Conservation (phyloP, 1,140 invertebrate species). For the Heterodera carotae region DNA sequence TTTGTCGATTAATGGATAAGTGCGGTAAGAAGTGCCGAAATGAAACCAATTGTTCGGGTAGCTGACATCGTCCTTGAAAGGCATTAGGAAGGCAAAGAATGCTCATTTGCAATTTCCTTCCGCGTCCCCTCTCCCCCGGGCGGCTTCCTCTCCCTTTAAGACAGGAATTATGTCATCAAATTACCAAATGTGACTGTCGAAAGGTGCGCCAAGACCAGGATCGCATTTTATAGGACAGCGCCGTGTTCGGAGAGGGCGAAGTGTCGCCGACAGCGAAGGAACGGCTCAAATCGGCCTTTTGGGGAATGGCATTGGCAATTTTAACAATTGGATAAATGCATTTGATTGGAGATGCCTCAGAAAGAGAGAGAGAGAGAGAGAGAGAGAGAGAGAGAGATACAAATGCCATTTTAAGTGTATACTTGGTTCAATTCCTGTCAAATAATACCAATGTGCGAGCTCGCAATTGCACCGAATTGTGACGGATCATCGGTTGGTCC, state of each 20-base stretch:
- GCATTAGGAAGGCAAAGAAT: too few species aligned
- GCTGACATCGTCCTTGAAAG: slow-evolving; percentile 11
- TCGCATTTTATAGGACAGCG: not conserved
- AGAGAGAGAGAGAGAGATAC: too few species aligned
- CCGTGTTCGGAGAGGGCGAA: slow-evolving; percentile 13
- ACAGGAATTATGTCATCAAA: too few species aligned
- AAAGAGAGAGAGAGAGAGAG: too few species aligned
- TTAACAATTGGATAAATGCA: not conserved
- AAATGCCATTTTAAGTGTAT: not conserved
- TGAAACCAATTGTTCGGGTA: slow-evolving; percentile 22
- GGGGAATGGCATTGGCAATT: not conserved
- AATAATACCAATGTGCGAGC: slow-evolving; percentile 20
- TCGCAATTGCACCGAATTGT: slow-evolving; percentile 19
- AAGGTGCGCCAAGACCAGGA: slow-evolving; percentile 25
- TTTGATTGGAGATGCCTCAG: too few species aligned
- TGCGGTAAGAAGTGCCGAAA: slow-evolving; percentile 6
- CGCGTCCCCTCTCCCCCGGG: too few species aligned
- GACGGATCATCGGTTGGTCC: slow-evolving; percentile 9
- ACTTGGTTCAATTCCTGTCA: not conserved
- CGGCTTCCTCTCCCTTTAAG: too few species aligned
- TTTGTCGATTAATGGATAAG: slow-evolving; percentile 11
- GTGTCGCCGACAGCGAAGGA: slow-evolving; percentile 4
- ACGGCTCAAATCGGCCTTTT: slow-evolving; percentile 17
- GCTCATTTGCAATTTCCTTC: too few species aligned
- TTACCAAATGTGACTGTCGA: slow-evolving; percentile 16